Conservation (phyloP, 92 coral and sea anemone genomes). For the Montipora capitata region DNA sequence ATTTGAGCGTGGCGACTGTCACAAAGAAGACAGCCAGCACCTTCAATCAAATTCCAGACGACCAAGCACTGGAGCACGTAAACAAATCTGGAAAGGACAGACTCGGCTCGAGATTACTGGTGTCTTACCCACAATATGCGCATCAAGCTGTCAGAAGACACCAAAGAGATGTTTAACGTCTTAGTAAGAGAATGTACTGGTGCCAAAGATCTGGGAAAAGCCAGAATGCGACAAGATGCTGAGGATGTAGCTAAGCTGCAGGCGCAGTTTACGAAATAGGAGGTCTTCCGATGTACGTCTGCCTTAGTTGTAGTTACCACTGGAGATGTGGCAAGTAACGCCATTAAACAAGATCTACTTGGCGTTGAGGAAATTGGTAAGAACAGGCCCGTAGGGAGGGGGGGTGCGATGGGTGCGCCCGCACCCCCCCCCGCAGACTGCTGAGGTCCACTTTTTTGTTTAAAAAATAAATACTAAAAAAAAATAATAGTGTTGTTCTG, state of each 20-base stretch:
- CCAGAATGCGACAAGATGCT: slow-evolving; percentile 18
- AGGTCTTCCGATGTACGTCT: slow-evolving; percentile 39
- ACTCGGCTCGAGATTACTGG: slow-evolving; percentile 82
- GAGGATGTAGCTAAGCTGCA: neutral
- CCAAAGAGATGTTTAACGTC: neutral
- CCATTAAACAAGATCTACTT: slow-evolving; percentile 60
- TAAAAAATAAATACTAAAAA: too few species aligned
- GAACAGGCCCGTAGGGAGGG: too few species aligned
- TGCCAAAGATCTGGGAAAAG: slow-evolving; percentile 42
- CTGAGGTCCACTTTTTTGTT: too few species aligned
- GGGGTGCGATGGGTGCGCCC: too few species aligned
- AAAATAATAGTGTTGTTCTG: too few species aligned
- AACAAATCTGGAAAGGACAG: slow-evolving; percentile 63
- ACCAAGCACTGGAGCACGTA: slow-evolving; percentile 74
- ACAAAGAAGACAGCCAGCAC: slow-evolving; percentile 40
- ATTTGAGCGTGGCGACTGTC: slow-evolving; percentile 61
- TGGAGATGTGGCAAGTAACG: slow-evolving; percentile 51
- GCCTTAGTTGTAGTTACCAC: slow-evolving; percentile 62
- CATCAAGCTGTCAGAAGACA: slow-evolving; percentile 52
- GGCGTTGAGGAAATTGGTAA: neutral
- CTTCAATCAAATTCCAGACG: slow-evolving; percentile 63
- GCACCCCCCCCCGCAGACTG: too few species aligned
- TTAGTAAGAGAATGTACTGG: slow-evolving; percentile 70
- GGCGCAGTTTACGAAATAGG: neutral
- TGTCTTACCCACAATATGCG: slow-evolving; percentile 74